Evolutionary conservation across 2,113 vertebrate species (phyloP).

Genomic region (Perognathus longimembris): DNA sequence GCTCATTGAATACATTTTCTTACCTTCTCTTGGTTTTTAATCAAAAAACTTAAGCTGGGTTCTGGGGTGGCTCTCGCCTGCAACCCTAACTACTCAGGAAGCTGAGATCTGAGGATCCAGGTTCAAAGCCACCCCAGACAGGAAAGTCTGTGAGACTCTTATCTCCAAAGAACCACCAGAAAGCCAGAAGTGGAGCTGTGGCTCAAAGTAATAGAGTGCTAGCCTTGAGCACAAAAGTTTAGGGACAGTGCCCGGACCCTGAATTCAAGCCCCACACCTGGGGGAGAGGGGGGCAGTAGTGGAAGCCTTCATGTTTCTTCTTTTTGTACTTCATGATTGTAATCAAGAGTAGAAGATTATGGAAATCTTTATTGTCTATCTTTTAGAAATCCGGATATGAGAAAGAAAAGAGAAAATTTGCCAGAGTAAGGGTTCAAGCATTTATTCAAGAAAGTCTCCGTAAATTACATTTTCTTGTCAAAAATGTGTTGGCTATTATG

Average conservation of each 20-base stretch:
- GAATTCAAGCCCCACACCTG: too few species aligned
- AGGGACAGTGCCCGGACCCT: too few species aligned
- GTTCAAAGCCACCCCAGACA: too few species aligned
- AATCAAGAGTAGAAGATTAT: not conserved
- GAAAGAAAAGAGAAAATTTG: not conserved
- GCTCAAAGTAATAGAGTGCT: too few species aligned
- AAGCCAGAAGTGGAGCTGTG: too few species aligned
- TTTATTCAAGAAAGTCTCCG: not conserved
- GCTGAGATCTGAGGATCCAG: too few species aligned
- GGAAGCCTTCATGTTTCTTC: not conserved
- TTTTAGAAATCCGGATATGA: not conserved
- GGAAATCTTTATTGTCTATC: not conserved
- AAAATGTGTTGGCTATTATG: not conserved
- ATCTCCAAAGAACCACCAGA: too few species aligned
- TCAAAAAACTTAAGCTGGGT: not conserved
- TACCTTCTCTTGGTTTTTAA: not conserved
- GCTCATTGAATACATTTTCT: not conserved
- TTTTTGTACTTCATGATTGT: not conserved
- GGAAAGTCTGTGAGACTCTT: too few species aligned
- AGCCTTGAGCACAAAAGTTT: too few species aligned
- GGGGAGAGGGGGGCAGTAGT: too few species aligned
- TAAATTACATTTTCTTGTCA: not conserved
- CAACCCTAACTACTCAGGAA: too few species aligned
- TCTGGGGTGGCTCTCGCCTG: too few species aligned
- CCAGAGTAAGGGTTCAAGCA: not conserved